Base-by-base conservation (phyloP, 2,113 vertebrate genomes). In the Propithecus coquereli region DNA sequence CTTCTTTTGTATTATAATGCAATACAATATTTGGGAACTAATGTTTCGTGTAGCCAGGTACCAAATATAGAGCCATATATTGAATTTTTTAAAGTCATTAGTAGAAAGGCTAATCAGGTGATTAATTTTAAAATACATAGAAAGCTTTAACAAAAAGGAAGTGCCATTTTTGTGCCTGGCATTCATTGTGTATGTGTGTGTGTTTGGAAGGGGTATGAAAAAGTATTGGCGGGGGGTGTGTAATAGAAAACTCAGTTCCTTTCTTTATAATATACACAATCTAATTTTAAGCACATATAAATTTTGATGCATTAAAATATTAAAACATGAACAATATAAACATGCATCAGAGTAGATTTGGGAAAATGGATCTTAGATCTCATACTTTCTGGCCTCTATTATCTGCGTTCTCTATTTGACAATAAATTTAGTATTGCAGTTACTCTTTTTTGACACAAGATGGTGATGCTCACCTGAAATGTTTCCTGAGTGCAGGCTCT, bases 401-500 rank as follows among this genome's bases (percentile, higher is more conserved):
- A 8, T 57, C 11, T 61, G 1, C 54, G 20, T 79, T 76, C 34
- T 76, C 5, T 79, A 8, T 47, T 37, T 93, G 17, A 34, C 3
- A 54, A 7, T 57, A 18, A 34, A 45, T 86, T 86, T 93, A 43
- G 1, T 54, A 14, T 70, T 96, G 97, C 68, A 97, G 37, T 97
- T 94, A 32, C 95, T 68, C 32, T 79, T 37, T 88, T 85, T n/a
- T 32, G 37, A 93, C 97, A 97, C 95, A 83, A 96, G 97, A 37
- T 97, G 97, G 97, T 89, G 90, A 77, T 89, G 37, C 77, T 91
- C 20, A 91, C 97, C 73, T 94, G 94, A 80, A 93, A 83, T 61
- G 71, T 82, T 89, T 70, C 77, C 50, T 30, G 40, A n/a, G 47
- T 37, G 2, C 11, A 68, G 76, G 7, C 5, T 87, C n/a, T 47